Conservation (phyloP, 2,113 vertebrate genomes). For the Notothenia coriiceps region DNA sequence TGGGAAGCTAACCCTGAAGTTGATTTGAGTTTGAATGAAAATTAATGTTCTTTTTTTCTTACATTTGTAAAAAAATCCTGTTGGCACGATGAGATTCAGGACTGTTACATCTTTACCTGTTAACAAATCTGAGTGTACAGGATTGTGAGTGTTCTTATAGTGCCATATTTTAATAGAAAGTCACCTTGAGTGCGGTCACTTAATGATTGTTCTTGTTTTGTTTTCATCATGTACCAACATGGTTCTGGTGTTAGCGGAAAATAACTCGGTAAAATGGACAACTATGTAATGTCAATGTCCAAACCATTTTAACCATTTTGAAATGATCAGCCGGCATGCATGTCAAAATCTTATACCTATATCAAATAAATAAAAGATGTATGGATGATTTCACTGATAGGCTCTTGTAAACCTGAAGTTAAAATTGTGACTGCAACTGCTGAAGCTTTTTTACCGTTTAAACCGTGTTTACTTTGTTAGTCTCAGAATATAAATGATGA, state of each 20-base stretch:
- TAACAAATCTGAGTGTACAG: neutral
- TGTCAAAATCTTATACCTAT: neutral
- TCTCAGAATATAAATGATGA: neutral
- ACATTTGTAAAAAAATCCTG: accelerated
- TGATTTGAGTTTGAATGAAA: slow-evolving; percentile 22
- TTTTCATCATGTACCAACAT: neutral
- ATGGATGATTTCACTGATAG: neutral
- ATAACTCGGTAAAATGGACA: no score
- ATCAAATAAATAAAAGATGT: neutral
- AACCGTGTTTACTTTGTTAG: neutral
- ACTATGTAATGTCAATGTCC: no score
- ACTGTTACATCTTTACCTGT: neutral
- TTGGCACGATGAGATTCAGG: neutral
- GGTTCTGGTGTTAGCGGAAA: neutral
- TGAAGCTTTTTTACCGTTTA: neutral
- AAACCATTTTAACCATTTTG: no score
- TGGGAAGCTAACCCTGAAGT: slow-evolving; percentile 4
- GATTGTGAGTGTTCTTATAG: neutral
- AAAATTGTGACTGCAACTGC: neutral
- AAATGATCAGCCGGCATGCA: neutral
- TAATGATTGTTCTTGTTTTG: neutral
- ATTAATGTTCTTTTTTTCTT: neutral
- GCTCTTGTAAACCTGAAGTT: neutral
- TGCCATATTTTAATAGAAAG: neutral
- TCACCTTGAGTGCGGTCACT: neutral